Evolutionary conservation across 2,113 vertebrate genomes (phyloP), one percentile per base, ranked within the genome.

Genomic region (Protomyctophum bolini): DNA sequence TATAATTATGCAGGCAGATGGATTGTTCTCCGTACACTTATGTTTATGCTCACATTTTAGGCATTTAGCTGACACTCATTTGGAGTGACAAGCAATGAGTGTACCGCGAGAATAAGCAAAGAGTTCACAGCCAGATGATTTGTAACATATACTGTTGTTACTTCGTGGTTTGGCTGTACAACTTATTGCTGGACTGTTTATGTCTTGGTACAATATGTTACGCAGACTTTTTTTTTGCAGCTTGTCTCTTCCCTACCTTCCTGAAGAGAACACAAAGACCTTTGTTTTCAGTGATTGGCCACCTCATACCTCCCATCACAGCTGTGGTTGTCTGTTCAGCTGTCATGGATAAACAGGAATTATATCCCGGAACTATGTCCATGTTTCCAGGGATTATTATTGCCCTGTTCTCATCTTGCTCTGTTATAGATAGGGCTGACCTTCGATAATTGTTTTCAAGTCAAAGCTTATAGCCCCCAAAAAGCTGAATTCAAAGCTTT

Each of bases 1-100:
- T 86, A 68, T 80, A 77, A 80, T 76, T 74, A 72, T 66, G 60
- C 7, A 47, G 77, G 69, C 81, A 77, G 68, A 77, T 77, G 67
- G 66, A 61, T 48, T 70, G 58, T 52, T 45, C 73, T 21, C 66
- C 67, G 33, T 6, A 11, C 57, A 21, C 67, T 77, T 74, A 56
- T 60, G 71, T 83, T 83, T 72, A 52, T 70, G 76, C 69, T 45
- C 1, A 68, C 73, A 55, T 64, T 71, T 77, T 79, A 69, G 55
- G 14, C 72, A 68, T 72, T 73, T 78, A 45, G 50, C 58, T 73
- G 51, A 75, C 68, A 61, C 67, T 84, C 70, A 65, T 81, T 28
- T 67, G 58, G 29, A 61, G 64, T 78, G 29, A 66, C 15, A 49
- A 2, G 52, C 5, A 63, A 2, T 56, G 65, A 74, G 52, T 56